phyloP scores from a whole-genome alignment of 2,888 invertebrate species.

The Patella pellucida region DNA sequence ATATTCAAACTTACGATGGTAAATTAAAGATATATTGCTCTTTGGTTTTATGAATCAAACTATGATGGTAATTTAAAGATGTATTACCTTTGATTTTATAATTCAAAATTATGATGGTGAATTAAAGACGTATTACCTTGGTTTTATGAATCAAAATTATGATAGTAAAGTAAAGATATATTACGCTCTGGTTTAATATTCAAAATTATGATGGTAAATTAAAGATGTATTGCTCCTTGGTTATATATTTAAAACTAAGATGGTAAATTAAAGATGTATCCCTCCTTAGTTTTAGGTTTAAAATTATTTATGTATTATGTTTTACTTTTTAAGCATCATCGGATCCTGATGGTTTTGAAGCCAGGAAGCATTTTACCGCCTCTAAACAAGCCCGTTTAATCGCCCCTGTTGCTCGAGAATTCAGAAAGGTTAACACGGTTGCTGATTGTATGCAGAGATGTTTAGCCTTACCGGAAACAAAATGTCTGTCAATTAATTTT shows the following conservation, averaged over 20 bases:
- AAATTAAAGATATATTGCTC: background rate
- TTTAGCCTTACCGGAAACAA: constrained; percentile 30
- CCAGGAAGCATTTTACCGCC: constrained; percentile 35
- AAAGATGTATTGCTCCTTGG: no score
- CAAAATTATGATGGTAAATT: constrained; percentile 22
- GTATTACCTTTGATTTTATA: no score
- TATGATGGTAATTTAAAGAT: constrained; percentile 13
- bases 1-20: constrained; percentile 19
- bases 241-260: constrained; percentile 9
- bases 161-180: no score
- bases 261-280: constrained; percentile 10
- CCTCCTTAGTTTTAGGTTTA: no score
- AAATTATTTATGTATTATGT: background rate
- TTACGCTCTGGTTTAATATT: no score
- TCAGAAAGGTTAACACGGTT: constrained; percentile 24
- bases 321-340: constrained; percentile 16
- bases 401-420: constrained; percentile 20
- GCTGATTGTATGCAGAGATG: constrained; percentile 46
- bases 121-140: no score
- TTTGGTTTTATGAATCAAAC: no score
- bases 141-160: no score
- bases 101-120: no score
- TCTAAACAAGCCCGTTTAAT: constrained; percentile 39
- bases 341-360: constrained; percentile 20
- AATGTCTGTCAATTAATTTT: constrained; percentile 56